These are phyloP conservation scores for Ganaspis brasiliensis DNA, from an alignment of 2,888 invertebrate genomes.

Conservation along the genomic window DNA sequence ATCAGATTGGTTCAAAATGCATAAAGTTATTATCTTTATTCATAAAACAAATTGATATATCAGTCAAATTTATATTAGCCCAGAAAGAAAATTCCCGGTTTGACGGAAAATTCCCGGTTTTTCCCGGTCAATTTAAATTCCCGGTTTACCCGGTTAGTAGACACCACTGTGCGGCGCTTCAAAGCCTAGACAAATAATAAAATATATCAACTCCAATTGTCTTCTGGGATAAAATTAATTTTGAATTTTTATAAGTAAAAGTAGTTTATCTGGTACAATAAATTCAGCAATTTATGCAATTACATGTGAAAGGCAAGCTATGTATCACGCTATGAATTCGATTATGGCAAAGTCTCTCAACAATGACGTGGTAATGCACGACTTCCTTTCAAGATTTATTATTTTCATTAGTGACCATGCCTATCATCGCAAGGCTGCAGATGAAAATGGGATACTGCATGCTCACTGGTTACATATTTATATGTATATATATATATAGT, in stretches of 20 bases:
- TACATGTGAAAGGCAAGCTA: slow-evolving; percentile 15
- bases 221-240: neutral
- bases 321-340: slow-evolving; percentile 21
- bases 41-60: too few species aligned
- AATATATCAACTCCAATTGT: neutral
- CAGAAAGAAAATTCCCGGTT: too few species aligned
- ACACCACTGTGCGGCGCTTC: too few species aligned
- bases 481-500: neutral
- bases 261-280: slow-evolving; percentile 10
- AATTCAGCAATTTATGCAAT: slow-evolving; percentile 15
- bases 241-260: neutral
- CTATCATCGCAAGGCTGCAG: slow-evolving; percentile 35
- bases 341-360: slow-evolving; percentile 24
- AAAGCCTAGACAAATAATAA: too few species aligned
- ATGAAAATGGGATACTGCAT: slow-evolving; percentile 28
- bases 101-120: too few species aligned
- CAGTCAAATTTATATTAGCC: too few species aligned
- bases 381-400: slow-evolving; percentile 41
- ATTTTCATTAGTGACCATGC: slow-evolving; percentile 38
- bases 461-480: slow-evolving; percentile 26
- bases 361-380: slow-evolving; percentile 39
- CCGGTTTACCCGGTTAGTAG: too few species aligned
- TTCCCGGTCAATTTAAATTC: too few species aligned
- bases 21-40: too few species aligned
- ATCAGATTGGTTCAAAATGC: too few species aligned